A percentile compares a stretch with the other conserved stretches of the same genome.
Conservation (phyloP, 2,113 vertebrate genomes). For the Bos indicus region DNA sequence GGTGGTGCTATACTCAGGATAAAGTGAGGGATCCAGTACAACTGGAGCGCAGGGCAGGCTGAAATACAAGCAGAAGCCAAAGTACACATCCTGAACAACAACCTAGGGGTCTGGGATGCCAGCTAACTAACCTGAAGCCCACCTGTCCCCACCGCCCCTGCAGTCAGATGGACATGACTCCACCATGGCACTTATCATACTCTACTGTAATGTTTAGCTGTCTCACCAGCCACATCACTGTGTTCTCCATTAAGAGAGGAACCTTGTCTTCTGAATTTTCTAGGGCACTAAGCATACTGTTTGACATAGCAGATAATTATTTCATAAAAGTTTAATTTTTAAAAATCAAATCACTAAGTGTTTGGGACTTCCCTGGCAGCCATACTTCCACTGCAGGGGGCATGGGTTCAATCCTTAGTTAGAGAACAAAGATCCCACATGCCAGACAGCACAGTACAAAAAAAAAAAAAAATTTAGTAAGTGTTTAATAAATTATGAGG, state of each 20-base stretch:
- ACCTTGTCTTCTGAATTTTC: neutral
- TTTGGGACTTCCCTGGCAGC: neutral
- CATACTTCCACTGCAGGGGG: neutral
- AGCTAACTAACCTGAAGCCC: neutral
- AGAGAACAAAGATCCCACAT: neutral
- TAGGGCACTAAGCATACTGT: neutral
- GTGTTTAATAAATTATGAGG: neutral
- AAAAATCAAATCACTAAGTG: neutral
- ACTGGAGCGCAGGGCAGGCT: neutral
- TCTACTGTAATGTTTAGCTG: neutral
- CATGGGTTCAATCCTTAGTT: neutral
- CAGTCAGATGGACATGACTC: no score
- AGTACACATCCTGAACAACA: neutral
- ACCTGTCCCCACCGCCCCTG: neutral
- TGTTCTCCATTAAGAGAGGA: neutral
- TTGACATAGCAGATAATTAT: neutral
- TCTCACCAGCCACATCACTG: neutral
- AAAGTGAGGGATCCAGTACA: neutral
- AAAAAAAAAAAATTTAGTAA: neutral
- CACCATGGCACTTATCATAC: neutral
- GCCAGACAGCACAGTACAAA: neutral
- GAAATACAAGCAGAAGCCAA: neutral
- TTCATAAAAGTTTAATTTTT: neutral
- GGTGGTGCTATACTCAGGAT: neutral
- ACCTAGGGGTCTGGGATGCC: neutral